phyloP scores from a whole-genome alignment of 2,113 vertebrate species.

The Rhinopomastus cyanomelas region DNA sequence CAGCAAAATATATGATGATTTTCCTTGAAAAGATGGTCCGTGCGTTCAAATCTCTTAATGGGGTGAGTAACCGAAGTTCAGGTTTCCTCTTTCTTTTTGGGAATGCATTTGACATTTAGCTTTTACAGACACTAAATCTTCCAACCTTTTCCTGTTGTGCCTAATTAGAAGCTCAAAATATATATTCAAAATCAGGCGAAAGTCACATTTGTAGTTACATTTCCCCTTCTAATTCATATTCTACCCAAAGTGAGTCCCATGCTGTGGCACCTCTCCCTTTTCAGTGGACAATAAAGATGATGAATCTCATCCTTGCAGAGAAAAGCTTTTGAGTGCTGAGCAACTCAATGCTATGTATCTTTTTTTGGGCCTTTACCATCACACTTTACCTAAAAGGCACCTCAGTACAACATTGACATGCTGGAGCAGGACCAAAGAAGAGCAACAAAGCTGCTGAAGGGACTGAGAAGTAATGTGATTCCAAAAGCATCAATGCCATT shows the following conservation, averaged over 20 bases:
- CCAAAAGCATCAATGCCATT: not conserved
- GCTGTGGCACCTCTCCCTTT: not conserved
- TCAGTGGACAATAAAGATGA: not conserved
- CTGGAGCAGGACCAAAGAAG: too few relatives aligned
- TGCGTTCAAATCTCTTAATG: not conserved
- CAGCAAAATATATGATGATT: not conserved
- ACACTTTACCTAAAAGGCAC: not conserved
- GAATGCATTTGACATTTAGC: not conserved
- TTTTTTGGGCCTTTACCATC: not conserved
- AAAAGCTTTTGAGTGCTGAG: not conserved
- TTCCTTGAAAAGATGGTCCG: not conserved
- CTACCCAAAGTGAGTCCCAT: not conserved
- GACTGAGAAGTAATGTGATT: not conserved
- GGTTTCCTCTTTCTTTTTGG: not conserved
- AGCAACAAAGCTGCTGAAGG: too few relatives aligned
- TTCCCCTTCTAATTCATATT: not conserved
- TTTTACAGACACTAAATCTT: not conserved
- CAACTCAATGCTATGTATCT: not conserved
- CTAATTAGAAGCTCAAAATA: not conserved
- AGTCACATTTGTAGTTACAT: not conserved
- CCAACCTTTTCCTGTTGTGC: not conserved
- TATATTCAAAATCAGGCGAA: not conserved
- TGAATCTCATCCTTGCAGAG: not conserved
- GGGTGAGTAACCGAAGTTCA: not conserved
- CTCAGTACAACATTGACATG: too few relatives aligned